Percentiles rank a stretch among this genome's conserved stretches.
Evolutionary conservation across 37 sponge, comb jelly and placozoan genomes (phyloP).

Genomic region (Ianthella basta): DNA sequence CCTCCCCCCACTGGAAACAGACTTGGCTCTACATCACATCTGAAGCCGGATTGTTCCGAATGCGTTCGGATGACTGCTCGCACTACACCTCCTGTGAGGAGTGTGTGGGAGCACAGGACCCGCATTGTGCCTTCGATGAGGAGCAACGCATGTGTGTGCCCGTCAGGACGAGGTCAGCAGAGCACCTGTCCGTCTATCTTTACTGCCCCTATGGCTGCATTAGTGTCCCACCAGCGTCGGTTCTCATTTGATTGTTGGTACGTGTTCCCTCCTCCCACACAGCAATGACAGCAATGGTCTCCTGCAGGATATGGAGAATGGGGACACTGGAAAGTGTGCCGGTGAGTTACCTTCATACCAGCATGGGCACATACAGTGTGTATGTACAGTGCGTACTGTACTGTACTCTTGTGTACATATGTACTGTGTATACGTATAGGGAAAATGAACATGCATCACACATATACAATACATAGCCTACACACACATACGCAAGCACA

Average conservation of each 20-base stretch:
- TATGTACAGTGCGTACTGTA: background rate
- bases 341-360: background rate
- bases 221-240: too few relatives aligned
- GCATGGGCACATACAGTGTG: background rate
- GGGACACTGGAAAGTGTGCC: background rate
- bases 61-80: background rate
- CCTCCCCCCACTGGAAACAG: constrained; percentile 11
- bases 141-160: constrained; percentile 37
- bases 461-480: constrained; percentile 12
- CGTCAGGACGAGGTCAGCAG: background rate
- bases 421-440: background rate
- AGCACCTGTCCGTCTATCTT: too few relatives aligned
- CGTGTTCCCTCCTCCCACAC: background rate
- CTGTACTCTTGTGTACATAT: background rate
- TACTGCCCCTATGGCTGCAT: too few relatives aligned
- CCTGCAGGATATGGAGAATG: constrained; percentile 40
- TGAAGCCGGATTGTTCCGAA: background rate
- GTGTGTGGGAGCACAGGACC: constrained; percentile 62
- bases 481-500: constrained; percentile 32
- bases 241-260: too few relatives aligned
- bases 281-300: background rate
- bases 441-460: background rate
- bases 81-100: background rate
- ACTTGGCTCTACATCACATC: constrained; percentile 21
- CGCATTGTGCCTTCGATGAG: constrained; percentile 64